Evolutionary conservation across 1,140 invertebrate genomes (phyloP), one percentile per base, ranked within the genome.

Genomic region (Zaprionus inermis): DNA sequence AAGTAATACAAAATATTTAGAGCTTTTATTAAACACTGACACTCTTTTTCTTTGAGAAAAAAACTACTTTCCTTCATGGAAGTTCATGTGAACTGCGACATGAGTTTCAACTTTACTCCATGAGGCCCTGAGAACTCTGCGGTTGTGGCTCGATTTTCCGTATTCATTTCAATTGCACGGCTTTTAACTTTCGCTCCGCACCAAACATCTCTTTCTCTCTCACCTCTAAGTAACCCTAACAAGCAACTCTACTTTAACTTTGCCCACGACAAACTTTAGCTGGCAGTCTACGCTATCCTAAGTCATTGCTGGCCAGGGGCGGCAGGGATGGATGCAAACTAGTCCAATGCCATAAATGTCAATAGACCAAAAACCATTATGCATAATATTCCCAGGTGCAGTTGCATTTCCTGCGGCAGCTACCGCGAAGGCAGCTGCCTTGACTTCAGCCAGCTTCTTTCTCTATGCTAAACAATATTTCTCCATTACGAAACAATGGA

Each of bases 311-410:
- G n/a, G n/a, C n/a, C n/a, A n/a, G n/a, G n/a, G n/a, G n/a, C 41
- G 16, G n/a, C 36, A 16, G 10, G 7, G 6, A 6, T 6, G 11
- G 36, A 28, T 14, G 7, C 44, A 18, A n/a, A 46, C 44, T 59
- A 63, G 59, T 68, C 51, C 66, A 59, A 81, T 79, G 82, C 72
- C 82, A 85, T 85, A 85, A 85, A 85, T 85, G 82, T 86, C 82
- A 85, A 85, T 85, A 85, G 82, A 86, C 82, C 82, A 81, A 81
- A 85, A 85, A 85, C 68, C 82, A 86, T 85, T 86, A 85, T 85
- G 82, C 82, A 86, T 81, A 85, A 86, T 85, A 85, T 76, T 57
- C 54, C 57, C 46, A 51, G 59, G 12, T 41, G 57, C 55, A 32
- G 55, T 24, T 24, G 56, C 34, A 49, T 16, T 44, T 44, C 38